Conservation (phyloP, 2,113 vertebrate genomes). For the Hucho hucho region DNA sequence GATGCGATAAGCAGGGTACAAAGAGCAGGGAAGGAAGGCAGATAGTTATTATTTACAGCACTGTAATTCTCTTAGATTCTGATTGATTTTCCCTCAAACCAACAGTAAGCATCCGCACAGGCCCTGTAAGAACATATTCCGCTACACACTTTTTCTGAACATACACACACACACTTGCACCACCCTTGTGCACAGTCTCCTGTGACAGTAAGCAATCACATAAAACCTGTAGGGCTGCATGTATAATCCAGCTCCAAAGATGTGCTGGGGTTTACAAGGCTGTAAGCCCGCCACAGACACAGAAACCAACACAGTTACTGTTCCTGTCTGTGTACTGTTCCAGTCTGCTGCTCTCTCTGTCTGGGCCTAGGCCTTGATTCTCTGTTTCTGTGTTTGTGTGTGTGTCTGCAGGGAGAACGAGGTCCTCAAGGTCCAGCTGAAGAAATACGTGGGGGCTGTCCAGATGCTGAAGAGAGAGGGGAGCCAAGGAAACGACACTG, state of each 20-base stretch:
- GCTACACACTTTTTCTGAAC: slow-evolving; percentile 6
- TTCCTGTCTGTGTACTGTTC: neutral
- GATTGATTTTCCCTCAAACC: slow-evolving; percentile 66
- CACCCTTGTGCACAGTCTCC: neutral
- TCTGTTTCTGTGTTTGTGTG: slow-evolving; percentile 14
- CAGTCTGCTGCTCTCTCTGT: too few relatives aligned
- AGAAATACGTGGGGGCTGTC: slow-evolving; percentile 98
- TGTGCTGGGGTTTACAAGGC: neutral
- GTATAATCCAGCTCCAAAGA: neutral
- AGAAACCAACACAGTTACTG: neutral
- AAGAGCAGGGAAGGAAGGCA: slow-evolving; percentile 22
- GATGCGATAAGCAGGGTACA: slow-evolving; percentile 57
- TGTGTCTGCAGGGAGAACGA: slow-evolving; percentile 88
- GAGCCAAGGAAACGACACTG: slow-evolving; percentile 79
- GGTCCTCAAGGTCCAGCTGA: slow-evolving; percentile 97
- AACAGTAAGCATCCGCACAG: slow-evolving; percentile 28
- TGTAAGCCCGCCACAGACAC: neutral
- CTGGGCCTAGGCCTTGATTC: neutral
- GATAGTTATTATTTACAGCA: slow-evolving; percentile 23
- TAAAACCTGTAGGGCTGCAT: neutral
- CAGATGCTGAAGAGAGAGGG: slow-evolving; percentile 98
- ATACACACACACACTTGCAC: neutral
- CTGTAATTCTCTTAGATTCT: slow-evolving; percentile 34
- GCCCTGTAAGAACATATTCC: slow-evolving; percentile 3
- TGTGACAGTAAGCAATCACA: slow-evolving; percentile 9